Base-by-base conservation (phyloP, 2,888 invertebrate species). In the Campopleginae sp. region DNA sequence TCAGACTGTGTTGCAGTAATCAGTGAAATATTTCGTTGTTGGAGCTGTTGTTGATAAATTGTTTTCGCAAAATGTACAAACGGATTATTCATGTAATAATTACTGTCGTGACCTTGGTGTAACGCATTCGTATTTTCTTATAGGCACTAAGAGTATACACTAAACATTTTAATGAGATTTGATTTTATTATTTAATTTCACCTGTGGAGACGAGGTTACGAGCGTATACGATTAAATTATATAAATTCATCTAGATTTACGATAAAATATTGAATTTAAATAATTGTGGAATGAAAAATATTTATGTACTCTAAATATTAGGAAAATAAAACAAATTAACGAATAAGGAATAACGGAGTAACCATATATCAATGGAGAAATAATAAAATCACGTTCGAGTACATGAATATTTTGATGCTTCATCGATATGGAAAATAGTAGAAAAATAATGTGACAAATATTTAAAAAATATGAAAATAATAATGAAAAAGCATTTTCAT, bases 31-130 rank as follows among this genome's bases (percentile, higher is more conserved):
- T 31, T 46, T 27, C 3, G 17, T 27, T 68, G 42, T 44, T 66
- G 14, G 19, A 68, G 63, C 23, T 75, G 63, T 71, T 70, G 58
- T 72, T 23, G 46, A 44, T 80, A 8, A 38, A 44, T 46, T 38
- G 61, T 23, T 71, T 63, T 51, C 51, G 19, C 38, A 72, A 17
- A 23, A 61, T 68, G 61, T 54, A 51, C 54, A 76, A 72, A 71
- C 51, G 23, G 46, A 42, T 68, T 65, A 54, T 78, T 44, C 33
- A 58, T 72, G 51, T 77, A 61, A 58, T 44, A 63, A 44, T 70
- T 27, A 23, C 68, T 81, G 86, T 87, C 82, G 88, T 88, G 88
- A 90, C 91, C 91, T 92, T 91, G 91, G 91, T 93, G 90, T 92
- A 91, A 92, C 89, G 86, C 87, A 66, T 85, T 80, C 79, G 80